Conservation (phyloP, 2,113 vertebrate species). For the zebrafish (Danio rerio) region DNA sequence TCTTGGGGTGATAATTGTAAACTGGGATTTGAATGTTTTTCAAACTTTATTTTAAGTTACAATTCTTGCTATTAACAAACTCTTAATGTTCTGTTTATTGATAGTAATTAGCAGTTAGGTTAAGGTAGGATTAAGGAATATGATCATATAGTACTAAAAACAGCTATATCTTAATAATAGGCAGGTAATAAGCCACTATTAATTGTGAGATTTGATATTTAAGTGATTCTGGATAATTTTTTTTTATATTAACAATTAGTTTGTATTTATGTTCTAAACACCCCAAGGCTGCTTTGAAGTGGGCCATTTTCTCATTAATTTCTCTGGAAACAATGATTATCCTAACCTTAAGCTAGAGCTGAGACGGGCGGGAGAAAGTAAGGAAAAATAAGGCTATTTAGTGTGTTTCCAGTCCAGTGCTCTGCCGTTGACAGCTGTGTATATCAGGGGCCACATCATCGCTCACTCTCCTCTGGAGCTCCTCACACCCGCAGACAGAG, state of each 20-base stretch:
- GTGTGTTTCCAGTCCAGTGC: conserved; percentile 80
- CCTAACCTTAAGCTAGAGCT: conserved; percentile 63
- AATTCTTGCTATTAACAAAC: too few relatives aligned
- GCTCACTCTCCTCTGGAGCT: conserved; percentile 68
- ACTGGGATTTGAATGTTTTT: not conserved
- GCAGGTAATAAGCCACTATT: too few relatives aligned
- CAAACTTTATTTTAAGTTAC: too few relatives aligned
- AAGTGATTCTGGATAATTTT: too few relatives aligned
- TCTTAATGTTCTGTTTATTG: too few relatives aligned
- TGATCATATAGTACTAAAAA: too few relatives aligned
- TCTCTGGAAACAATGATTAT: conserved; percentile 76
- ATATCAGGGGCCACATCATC: conserved; percentile 73
- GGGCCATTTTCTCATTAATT: conserved; percentile 71
- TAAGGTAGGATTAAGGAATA: too few relatives aligned
- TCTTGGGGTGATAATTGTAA: not conserved
- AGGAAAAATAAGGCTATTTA: conserved; percentile 80
- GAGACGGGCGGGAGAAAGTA: conserved; percentile 46
- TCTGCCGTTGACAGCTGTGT: conserved; percentile 78
- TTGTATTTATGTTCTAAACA: not conserved
- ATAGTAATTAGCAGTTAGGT: too few relatives aligned
- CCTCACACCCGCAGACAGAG: conserved; percentile 72
- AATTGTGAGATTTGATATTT: too few relatives aligned
- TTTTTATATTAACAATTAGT: too few relatives aligned
- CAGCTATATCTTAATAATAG: too few relatives aligned
- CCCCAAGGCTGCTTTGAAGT: not conserved